Evolutionary conservation across 2,888 invertebrate genomes (phyloP).

Genomic region (Tipula helvola): DNA sequence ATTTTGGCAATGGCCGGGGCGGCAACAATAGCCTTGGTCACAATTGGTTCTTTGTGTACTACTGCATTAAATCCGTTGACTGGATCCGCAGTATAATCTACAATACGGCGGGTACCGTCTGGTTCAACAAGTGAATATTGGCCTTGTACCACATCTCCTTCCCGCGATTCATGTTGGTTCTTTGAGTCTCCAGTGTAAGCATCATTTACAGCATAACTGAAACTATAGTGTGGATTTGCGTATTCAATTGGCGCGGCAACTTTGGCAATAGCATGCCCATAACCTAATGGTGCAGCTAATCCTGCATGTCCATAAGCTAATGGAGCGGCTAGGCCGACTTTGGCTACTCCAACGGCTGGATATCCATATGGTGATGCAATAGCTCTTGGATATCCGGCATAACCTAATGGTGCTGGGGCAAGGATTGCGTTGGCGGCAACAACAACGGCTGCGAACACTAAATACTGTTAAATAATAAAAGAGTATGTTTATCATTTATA

Average conservation of each 20-base stretch:
- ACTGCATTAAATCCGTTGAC: constrained; percentile 46
- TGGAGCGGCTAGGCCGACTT: constrained; percentile 14
- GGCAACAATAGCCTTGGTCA: constrained; percentile 20
- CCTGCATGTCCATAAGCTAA: neutral
- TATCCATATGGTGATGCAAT: constrained; percentile 14
- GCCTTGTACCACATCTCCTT: constrained; percentile 43
- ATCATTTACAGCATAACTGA: constrained; percentile 42
- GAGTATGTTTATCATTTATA: neutral
- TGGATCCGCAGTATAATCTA: constrained; percentile 45
- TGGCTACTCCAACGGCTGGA: constrained; percentile 5
- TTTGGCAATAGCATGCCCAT: constrained; percentile 15
- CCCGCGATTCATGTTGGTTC: constrained; percentile 41
- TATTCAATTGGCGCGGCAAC: constrained; percentile 23
- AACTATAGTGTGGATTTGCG: constrained; percentile 43
- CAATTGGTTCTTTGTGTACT: constrained; percentile 38
- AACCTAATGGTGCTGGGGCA: constrained; percentile 16
- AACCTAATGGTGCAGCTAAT: constrained; percentile 11
- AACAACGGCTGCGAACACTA: constrained; percentile 21
- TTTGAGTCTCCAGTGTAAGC: constrained; percentile 42
- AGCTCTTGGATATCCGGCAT: constrained; percentile 14
- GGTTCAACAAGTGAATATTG: constrained; percentile 42
- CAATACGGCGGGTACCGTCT: constrained; percentile 42
- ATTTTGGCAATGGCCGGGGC: constrained; percentile 14
- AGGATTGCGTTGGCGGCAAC: constrained; percentile 19
- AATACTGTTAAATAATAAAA: constrained; percentile 19